A percentile compares a stretch with the other conserved stretches of the same genome.
These are phyloP conservation scores for Corvus moneduloides DNA, from an alignment of 2,113 vertebrate genomes.

Conservation along the genomic window DNA sequence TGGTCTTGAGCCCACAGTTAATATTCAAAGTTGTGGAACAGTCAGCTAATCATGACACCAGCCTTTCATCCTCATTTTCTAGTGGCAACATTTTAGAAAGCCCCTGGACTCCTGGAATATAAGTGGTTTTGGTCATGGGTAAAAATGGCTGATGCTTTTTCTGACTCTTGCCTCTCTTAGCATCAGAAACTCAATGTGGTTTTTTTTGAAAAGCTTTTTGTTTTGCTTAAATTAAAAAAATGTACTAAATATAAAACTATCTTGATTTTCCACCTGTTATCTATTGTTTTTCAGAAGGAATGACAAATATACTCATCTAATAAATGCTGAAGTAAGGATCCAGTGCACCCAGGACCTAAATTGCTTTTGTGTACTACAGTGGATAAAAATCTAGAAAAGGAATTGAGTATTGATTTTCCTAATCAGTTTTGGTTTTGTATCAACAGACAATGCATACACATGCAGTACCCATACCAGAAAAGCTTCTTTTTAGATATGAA, in stretches of 20 bases:
- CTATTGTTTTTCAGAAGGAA: constrained; percentile 17
- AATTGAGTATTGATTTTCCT: constrained; percentile 70
- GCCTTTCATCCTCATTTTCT: neutral
- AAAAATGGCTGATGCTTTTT: neutral
- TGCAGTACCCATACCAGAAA: neutral
- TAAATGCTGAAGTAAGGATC: constrained; percentile 60
- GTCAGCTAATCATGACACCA: neutral
- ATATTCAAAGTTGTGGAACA: neutral
- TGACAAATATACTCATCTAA: constrained; percentile 58
- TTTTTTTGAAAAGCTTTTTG: neutral
- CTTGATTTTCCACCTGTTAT: constrained; percentile 5
- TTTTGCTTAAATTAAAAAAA: neutral
- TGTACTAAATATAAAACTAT: neutral
- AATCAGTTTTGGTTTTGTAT: constrained; percentile 52
- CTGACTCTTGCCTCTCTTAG: neutral
- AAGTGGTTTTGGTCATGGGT: neutral
- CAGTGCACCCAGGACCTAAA: constrained; percentile 11
- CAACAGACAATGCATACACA: neutral
- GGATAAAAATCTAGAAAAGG: constrained; percentile 66
- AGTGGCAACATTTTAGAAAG: neutral
- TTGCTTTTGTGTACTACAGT: constrained; percentile 51
- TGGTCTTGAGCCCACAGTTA: neutral
- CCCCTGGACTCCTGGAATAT: fast-evolving
- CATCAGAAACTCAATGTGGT: neutral
- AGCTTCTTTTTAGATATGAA: neutral